phyloP scores from a whole-genome alignment of 2,888 invertebrate genomes.

The Masnerella sp. region DNA sequence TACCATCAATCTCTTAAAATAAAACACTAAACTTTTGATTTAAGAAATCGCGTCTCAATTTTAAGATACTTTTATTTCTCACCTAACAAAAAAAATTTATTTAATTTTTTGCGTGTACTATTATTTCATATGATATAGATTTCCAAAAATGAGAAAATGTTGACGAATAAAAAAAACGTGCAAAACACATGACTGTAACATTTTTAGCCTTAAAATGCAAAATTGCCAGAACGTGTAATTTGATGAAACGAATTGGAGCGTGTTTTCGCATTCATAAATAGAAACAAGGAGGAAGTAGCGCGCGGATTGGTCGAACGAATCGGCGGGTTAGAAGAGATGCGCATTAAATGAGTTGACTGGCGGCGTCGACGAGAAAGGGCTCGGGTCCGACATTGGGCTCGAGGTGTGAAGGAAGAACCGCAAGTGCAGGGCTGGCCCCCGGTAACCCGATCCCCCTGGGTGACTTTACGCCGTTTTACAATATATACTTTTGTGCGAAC shows the following conservation, averaged over 20 bases:
- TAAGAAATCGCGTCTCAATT: too few relatives aligned
- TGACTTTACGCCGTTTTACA: conserved; percentile 68
- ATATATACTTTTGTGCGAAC: conserved; percentile 64
- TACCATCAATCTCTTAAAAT: too few relatives aligned
- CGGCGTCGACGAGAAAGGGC: conserved; percentile 46
- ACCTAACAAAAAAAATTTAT: too few relatives aligned
- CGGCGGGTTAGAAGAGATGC: conserved; percentile 28
- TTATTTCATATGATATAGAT: too few relatives aligned
- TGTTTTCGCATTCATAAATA: conserved; percentile 4
- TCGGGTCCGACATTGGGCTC: conserved; percentile 59
- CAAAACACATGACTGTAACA: too few relatives aligned
- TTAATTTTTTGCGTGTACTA: too few relatives aligned
- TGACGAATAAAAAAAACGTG: too few relatives aligned
- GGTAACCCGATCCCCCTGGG: conserved; percentile 71
- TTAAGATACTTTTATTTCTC: too few relatives aligned
- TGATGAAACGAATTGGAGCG: not conserved
- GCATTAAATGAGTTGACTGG: conserved; percentile 52
- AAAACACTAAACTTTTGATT: too few relatives aligned
- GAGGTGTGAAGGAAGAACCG: conserved; percentile 77
- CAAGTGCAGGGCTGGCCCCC: conserved; percentile 72
- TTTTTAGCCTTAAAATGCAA: too few relatives aligned
- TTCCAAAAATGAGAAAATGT: too few relatives aligned
- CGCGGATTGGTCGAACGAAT: conserved; percentile 31
- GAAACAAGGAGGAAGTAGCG: not conserved
- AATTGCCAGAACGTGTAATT: too few relatives aligned